Evolutionary conservation across 2,888 invertebrate genomes (phyloP).

Genomic region (Sminthurinus aureus): DNA sequence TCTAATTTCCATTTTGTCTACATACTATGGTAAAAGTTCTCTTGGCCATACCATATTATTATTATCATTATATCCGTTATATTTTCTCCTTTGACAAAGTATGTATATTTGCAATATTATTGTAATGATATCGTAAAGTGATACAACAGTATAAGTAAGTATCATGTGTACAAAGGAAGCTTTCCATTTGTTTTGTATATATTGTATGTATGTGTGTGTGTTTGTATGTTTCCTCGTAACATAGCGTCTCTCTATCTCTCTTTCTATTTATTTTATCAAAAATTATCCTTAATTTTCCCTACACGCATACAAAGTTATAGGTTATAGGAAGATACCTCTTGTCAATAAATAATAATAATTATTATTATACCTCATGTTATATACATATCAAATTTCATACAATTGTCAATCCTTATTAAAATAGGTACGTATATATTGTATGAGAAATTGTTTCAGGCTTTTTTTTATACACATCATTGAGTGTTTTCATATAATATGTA

Average conservation of each 20-base stretch:
- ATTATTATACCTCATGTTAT: neutral
- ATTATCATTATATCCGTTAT: too few species aligned
- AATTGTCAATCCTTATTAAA: neutral
- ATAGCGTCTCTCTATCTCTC: neutral
- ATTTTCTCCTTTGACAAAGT: too few species aligned
- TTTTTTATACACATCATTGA: neutral
- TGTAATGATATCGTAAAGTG: too few species aligned
- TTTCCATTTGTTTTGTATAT: too few species aligned
- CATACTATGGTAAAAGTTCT: too few species aligned
- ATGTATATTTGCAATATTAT: too few species aligned
- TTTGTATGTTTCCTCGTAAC: too few species aligned
- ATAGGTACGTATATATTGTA: neutral
- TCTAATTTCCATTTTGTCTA: slow-evolving; percentile 8
- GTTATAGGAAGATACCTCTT: neutral
- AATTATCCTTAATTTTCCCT: neutral
- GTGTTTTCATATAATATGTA: too few species aligned
- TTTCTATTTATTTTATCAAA: neutral
- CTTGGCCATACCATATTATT: too few species aligned
- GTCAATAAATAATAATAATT: neutral
- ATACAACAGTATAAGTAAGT: too few species aligned
- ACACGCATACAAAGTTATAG: neutral
- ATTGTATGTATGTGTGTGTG: too few species aligned
- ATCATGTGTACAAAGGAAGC: too few species aligned
- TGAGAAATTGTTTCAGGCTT: neutral
- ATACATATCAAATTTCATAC: neutral